Evolutionary conservation across 2,113 vertebrate genomes (phyloP).

Genomic region (Dipodomys merriami): DNA sequence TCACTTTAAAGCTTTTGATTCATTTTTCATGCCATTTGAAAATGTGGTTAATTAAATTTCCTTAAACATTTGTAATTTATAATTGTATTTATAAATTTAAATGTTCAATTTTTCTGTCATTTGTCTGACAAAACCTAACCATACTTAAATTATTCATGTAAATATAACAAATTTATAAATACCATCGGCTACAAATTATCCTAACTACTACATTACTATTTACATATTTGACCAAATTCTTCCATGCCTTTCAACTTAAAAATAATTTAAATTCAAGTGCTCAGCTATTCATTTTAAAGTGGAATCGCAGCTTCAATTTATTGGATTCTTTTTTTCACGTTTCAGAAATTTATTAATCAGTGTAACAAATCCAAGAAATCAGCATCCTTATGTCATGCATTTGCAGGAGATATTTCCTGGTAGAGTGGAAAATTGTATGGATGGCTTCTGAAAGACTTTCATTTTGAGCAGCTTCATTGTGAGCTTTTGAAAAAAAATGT

Average conservation of each 20-base stretch:
- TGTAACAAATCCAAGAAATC: too few species aligned
- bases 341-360: too few species aligned
- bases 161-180: conserved; percentile 13
- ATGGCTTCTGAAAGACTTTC: too few species aligned
- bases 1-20: conserved; percentile 21
- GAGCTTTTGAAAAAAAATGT: too few species aligned
- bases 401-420: too few species aligned
- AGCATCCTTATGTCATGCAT: too few species aligned
- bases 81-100: conserved; percentile 24
- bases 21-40: not conserved
- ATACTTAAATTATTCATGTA: not conserved
- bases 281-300: not conserved
- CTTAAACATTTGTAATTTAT: conserved; percentile 30
- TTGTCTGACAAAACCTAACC: not conserved
- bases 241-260: not conserved
- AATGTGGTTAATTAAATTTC: conserved; percentile 9
- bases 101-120: not conserved
- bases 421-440: too few species aligned
- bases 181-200: not conserved
- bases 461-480: too few species aligned
- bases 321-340: not conserved
- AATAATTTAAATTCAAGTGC: not conserved
- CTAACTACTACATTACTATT: not conserved
- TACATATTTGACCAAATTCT: not conserved
- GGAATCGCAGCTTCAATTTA: not conserved